phyloP scores from a whole-genome alignment of 2,888 invertebrate genomes.

The Cephus runcator region DNA sequence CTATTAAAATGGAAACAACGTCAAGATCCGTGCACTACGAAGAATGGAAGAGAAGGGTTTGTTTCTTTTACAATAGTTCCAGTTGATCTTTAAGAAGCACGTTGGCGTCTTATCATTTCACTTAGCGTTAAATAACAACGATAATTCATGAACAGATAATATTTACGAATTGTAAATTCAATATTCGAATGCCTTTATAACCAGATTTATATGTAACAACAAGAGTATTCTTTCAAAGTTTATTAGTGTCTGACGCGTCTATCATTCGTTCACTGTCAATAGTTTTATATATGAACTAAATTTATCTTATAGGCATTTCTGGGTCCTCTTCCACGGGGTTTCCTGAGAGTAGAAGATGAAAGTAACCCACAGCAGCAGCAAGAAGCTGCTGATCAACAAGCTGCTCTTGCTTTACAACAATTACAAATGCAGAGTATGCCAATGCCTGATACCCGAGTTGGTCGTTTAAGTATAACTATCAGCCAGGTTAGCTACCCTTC shows the following conservation, averaged over 20 bases:
- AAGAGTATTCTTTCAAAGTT: neutral
- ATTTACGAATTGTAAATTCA: neutral
- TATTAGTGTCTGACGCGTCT: neutral
- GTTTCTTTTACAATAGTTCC: constrained; percentile 6
- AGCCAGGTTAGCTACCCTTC: constrained; percentile 68
- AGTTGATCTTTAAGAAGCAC: neutral
- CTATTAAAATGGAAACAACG: constrained; percentile 39
- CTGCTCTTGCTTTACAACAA: constrained; percentile 78
- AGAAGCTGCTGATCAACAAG: constrained; percentile 82
- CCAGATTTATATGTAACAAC: neutral
- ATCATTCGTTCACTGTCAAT: neutral
- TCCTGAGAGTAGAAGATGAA: constrained; percentile 71
- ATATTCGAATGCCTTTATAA: neutral
- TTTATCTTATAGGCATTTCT: constrained; percentile 73
- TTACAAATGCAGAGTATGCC: constrained; percentile 69
- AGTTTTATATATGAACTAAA: constrained; percentile 25
- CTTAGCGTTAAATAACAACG: neutral
- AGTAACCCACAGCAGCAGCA: constrained; percentile 74
- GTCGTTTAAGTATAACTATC: constrained; percentile 85
- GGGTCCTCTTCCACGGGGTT: constrained; percentile 83
- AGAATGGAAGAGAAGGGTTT: constrained; percentile 56
- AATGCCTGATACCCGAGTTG: constrained; percentile 69
- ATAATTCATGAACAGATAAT: neutral
- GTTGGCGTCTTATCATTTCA: neutral
- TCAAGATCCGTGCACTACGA: constrained; percentile 45